Percentiles rank a stretch among this genome's conserved stretches.
Conservation (phyloP, 2,797 vertebrate genomes). For the Liparis tanakae region DNA sequence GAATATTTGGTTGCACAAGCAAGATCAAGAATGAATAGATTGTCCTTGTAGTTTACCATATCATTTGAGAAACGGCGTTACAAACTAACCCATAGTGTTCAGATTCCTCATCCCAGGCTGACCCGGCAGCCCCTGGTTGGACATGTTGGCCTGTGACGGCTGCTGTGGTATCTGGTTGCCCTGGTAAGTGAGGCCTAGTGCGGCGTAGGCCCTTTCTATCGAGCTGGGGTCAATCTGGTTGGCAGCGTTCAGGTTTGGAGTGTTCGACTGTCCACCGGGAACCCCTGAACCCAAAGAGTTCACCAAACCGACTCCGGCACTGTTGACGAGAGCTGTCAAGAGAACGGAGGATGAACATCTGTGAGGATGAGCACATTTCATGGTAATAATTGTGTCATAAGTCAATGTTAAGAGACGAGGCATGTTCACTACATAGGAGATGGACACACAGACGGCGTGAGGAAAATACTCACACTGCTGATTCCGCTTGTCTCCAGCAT, state of each 20-base stretch:
- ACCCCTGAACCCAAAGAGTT: conserved; percentile 86
- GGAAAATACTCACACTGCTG: conserved; percentile 90
- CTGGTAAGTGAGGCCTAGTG: conserved; percentile 95
- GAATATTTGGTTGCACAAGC: background rate
- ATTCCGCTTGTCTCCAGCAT: conserved; percentile 97
- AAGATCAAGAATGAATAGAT: background rate
- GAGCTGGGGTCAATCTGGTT: conserved; percentile 98
- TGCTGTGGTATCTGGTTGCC: conserved; percentile 92
- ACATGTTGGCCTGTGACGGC: conserved; percentile 85
- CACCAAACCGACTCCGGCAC: conserved; percentile 88
- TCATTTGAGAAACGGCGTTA: background rate
- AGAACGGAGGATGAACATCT: background rate
- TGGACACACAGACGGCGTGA: background rate
- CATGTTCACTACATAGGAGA: background rate
- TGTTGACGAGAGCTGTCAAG: conserved; percentile 89
- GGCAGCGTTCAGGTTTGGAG: conserved; percentile 89
- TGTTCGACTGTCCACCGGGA: conserved; percentile 88
- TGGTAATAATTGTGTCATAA: conserved; percentile 1
- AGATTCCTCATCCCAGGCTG: conserved; percentile 88
- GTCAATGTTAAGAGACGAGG: background rate
- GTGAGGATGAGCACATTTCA: background rate
- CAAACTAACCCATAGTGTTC: conserved; percentile 88
- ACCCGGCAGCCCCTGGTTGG: conserved; percentile 84
- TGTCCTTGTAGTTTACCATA: background rate
- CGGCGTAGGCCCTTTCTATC: conserved; percentile 96